Percentiles rank a stretch among this genome's conserved stretches.
phyloP scores from a whole-genome alignment of 2,888 invertebrate genomes.

The Brenthis ino region DNA sequence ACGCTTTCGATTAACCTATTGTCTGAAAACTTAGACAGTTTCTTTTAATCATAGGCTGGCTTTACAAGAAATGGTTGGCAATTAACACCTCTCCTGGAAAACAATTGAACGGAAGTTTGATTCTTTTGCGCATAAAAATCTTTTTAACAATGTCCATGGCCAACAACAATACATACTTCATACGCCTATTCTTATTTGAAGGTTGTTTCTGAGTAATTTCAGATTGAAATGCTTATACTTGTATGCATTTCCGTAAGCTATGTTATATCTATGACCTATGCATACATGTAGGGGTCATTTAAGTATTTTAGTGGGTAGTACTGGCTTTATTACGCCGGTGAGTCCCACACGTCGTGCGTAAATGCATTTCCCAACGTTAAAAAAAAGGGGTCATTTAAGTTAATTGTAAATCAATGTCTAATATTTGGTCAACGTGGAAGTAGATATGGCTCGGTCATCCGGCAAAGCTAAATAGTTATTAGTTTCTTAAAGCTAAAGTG shows the following conservation, averaged over 20 bases:
- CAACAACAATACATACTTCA: constrained; percentile 50
- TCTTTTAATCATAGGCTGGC: not conserved
- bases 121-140: constrained; percentile 45
- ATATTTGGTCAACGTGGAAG: not conserved
- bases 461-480: not conserved
- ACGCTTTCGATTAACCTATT: constrained; percentile 6
- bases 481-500: not conserved
- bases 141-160: constrained; percentile 53
- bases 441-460: constrained; percentile 14
- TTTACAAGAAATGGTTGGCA: constrained; percentile 45
- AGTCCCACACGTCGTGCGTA: no score
- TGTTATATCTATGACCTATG: constrained; percentile 13
- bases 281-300: constrained; percentile 11
- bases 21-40: not conserved
- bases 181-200: constrained; percentile 45
- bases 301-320: no score
- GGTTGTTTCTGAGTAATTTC: constrained; percentile 35
- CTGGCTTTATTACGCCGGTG: no score
- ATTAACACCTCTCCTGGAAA: constrained; percentile 46
- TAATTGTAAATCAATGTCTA: constrained; percentile 10
- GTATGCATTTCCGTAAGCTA: constrained; percentile 15
- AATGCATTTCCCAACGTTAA: no score
- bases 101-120: constrained; percentile 59
- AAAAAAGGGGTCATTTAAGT: constrained; percentile 7
- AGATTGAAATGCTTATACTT: constrained; percentile 13